Percentiles rank a stretch among this genome's conserved stretches.
Evolutionary conservation across 2,113 vertebrate species (phyloP).

Genomic region (Thinocorus orbignyianus): DNA sequence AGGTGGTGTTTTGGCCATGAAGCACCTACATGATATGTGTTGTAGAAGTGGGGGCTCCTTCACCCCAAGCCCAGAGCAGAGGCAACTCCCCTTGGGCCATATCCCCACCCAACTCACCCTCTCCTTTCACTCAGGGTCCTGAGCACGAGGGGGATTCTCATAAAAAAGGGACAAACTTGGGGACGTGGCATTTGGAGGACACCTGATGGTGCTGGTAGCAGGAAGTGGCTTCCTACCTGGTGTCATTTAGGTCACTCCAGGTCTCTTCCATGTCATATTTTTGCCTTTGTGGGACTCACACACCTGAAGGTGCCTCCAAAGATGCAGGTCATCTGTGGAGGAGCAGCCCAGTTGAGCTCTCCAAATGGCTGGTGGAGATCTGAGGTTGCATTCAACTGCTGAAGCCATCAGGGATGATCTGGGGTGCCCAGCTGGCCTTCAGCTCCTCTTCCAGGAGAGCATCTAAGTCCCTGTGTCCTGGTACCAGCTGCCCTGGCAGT

Average conservation of each 20-base stretch:
- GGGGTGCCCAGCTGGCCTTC: neutral
- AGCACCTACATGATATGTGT: neutral
- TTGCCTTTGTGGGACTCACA: neutral
- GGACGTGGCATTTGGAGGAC: neutral
- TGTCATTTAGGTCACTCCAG: neutral
- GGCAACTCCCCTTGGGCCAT: neutral
- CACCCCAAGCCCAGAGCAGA: neutral
- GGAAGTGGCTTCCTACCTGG: neutral
- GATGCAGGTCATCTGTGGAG: neutral
- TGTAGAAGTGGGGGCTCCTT: neutral
- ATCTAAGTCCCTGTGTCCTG: neutral
- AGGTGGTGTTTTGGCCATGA: neutral
- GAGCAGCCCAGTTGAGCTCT: neutral
- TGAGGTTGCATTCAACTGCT: neutral
- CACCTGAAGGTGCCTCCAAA: neutral
- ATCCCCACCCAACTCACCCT: neutral
- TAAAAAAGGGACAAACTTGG: neutral
- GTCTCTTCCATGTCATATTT: neutral
- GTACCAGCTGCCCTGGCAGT: neutral
- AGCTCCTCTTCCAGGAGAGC: neutral
- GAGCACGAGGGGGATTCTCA: neutral
- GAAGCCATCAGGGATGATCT: neutral
- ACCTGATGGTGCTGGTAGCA: neutral
- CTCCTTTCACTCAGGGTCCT: neutral
- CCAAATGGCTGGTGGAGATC: neutral